A percentile compares a stretch with the other conserved stretches of the same genome.
Evolutionary conservation across 2,888 invertebrate species (phyloP).

Genomic region (Lottia gigantea): DNA sequence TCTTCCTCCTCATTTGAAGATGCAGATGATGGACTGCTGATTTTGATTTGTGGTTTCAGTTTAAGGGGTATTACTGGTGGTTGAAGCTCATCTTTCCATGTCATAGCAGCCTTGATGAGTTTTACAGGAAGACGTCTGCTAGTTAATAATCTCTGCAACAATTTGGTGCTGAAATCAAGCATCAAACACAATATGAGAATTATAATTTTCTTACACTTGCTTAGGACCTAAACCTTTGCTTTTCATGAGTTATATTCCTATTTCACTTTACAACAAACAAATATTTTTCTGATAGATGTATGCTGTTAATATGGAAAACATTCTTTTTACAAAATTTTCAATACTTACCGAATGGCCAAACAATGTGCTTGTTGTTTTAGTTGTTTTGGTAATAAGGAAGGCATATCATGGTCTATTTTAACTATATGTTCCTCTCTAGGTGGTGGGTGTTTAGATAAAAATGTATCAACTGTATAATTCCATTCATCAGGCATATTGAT

Average conservation of each 20-base stretch:
- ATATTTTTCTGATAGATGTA: too few relatives aligned
- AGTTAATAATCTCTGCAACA: constrained; percentile 31
- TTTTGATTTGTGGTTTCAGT: neutral
- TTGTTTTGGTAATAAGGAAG: constrained; percentile 27
- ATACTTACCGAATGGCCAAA: constrained; percentile 23
- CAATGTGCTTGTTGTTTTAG: constrained; percentile 31
- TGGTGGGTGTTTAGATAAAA: constrained; percentile 40
- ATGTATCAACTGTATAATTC: constrained; percentile 36
- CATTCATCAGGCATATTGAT: constrained; percentile 31
- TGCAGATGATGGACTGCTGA: neutral
- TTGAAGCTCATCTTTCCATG: constrained; percentile 29
- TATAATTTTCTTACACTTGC: too few relatives aligned
- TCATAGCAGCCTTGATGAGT: constrained; percentile 28
- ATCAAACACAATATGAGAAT: too few relatives aligned
- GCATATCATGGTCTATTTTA: constrained; percentile 33
- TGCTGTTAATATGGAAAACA: too few relatives aligned
- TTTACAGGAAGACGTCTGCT: constrained; percentile 33
- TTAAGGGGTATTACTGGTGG: constrained; percentile 4
- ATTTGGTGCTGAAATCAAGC: constrained; percentile 28
- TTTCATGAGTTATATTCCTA: too few relatives aligned
- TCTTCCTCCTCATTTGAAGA: neutral
- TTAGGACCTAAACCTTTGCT: too few relatives aligned
- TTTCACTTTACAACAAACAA: too few relatives aligned
- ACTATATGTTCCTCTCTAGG: constrained; percentile 42
- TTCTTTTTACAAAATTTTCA: too few relatives aligned